Percentiles rank a stretch among this genome's conserved stretches.
Conservation (phyloP, 2,113 vertebrate species). For the Entosphenus tridentatus region DNA sequence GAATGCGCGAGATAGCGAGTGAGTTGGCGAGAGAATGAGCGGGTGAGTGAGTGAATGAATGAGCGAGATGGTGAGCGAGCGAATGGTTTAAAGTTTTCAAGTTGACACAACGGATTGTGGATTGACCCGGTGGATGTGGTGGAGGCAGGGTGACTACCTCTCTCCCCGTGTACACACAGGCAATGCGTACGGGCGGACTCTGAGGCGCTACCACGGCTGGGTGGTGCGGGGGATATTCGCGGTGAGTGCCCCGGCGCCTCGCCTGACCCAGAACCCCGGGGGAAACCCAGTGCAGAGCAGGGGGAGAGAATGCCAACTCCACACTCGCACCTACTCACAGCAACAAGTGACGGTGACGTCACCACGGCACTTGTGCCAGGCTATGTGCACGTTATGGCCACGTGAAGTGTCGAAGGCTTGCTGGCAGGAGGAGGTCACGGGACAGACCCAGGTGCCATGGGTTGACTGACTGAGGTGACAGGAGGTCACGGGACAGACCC, state of each 20-base stretch:
- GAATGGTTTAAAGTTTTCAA: slow-evolving; percentile 11
- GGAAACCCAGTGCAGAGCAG: too few species aligned
- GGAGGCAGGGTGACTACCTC: slow-evolving; percentile 7
- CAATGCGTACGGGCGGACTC: slow-evolving; percentile 65
- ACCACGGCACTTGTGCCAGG: too few species aligned
- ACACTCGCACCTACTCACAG: too few species aligned
- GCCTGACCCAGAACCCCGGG: too few species aligned
- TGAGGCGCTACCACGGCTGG: slow-evolving; percentile 85
- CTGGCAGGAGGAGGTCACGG: too few species aligned
- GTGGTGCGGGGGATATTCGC: slow-evolving; percentile 89
- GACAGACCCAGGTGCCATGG: too few species aligned
- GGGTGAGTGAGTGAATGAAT: slow-evolving; percentile 9
- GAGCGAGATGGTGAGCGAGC: slow-evolving; percentile 10
- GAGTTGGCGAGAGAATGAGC: neutral
- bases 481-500: too few species aligned
- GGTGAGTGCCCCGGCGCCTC: slow-evolving; percentile 24
- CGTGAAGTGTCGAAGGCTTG: too few species aligned
- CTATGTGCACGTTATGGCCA: too few species aligned
- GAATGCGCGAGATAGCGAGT: neutral
- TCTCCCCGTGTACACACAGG: slow-evolving; percentile 24
- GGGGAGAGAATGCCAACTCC: too few species aligned
- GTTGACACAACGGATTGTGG: slow-evolving; percentile 13
- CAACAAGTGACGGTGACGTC: too few species aligned
- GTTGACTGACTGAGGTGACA: too few species aligned
- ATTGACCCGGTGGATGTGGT: slow-evolving; percentile 10